A percentile compares a stretch with the other conserved stretches of the same genome.
Conservation (phyloP, 2,113 vertebrate species). For the Nothoprocta perdicaria region DNA sequence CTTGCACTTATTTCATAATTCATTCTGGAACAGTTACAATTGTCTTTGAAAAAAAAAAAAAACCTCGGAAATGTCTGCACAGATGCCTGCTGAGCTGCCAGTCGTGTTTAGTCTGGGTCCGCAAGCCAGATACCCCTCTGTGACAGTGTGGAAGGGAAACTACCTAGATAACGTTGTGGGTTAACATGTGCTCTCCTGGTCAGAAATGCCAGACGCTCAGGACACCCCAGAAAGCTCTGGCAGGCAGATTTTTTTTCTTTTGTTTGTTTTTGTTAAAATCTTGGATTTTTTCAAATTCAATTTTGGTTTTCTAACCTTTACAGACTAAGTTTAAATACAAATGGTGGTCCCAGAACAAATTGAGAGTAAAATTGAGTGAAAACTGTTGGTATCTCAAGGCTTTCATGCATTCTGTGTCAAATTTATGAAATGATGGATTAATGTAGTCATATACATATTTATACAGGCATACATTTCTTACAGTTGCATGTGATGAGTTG, state of each 20-base stretch:
- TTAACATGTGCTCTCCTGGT: background rate
- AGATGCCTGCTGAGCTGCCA: background rate
- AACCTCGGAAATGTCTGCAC: background rate
- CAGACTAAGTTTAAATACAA: background rate
- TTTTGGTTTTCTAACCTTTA: background rate
- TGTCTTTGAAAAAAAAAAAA: background rate
- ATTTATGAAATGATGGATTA: background rate
- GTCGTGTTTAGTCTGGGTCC: background rate
- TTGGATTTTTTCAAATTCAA: background rate
- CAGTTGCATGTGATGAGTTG: accelerated
- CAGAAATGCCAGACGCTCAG: background rate
- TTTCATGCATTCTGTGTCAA: accelerated
- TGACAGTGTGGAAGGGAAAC: background rate
- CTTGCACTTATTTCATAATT: background rate
- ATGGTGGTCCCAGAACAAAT: background rate
- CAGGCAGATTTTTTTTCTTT: background rate
- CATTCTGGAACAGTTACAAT: background rate
- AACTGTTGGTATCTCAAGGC: background rate
- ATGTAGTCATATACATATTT: background rate
- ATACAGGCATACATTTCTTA: accelerated
- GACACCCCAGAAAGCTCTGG: background rate
- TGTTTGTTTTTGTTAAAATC: background rate
- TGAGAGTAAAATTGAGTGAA: background rate
- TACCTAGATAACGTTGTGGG: background rate
- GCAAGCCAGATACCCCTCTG: background rate